Conservation (phyloP, 2,113 vertebrate genomes). For the Genyomyrus donnyi region DNA sequence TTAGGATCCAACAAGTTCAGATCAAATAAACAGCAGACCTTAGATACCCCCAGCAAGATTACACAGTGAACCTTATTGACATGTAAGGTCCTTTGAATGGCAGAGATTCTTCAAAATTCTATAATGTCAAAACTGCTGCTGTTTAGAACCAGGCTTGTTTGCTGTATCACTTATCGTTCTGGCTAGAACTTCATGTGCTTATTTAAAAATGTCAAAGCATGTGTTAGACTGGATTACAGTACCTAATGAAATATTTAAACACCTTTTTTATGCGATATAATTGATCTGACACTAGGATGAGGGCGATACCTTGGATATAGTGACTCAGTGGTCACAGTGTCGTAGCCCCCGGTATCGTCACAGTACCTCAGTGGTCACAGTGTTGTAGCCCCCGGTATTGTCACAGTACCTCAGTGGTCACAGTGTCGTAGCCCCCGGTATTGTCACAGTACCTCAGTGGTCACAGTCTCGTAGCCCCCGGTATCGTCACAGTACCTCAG, state of each 20-base stretch:
- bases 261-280: neutral
- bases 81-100: neutral
- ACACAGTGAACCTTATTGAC: neutral
- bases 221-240: neutral
- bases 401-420: too few species aligned
- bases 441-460: too few species aligned
- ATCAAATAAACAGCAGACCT: neutral
- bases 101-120: neutral
- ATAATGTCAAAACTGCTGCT: neutral
- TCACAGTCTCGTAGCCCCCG: too few species aligned
- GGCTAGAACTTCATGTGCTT: neutral
- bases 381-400: neutral
- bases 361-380: neutral
- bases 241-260: neutral
- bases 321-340: neutral
- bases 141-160: neutral
- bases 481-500: too few species aligned
- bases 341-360: neutral
- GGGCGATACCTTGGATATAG: neutral
- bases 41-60: neutral
- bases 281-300: neutral
- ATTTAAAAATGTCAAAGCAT: neutral
- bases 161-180: neutral
- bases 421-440: neutral
- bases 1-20: neutral